Conservation (phyloP, 1,140 invertebrate species). For the Euschistus heros region DNA sequence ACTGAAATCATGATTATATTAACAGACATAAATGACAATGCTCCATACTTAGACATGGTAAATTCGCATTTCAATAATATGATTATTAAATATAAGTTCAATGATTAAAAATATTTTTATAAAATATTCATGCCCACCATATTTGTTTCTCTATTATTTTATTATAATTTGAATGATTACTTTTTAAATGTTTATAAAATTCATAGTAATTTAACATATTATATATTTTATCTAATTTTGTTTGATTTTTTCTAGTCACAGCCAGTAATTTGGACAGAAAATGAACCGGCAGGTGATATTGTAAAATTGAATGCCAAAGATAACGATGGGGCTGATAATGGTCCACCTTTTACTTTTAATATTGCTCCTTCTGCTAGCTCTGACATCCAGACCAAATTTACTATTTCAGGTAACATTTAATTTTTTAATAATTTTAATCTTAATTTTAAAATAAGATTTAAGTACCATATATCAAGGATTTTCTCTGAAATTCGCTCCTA, state of each 20-base stretch:
- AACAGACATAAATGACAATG: conserved; percentile 82
- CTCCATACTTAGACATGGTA: conserved; percentile 68
- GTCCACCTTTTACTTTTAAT: conserved; percentile 64
- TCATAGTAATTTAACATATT: not conserved
- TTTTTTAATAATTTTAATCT: too few species aligned
- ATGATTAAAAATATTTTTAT: too few species aligned
- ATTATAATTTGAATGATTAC: too few species aligned
- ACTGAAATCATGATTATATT: conserved; percentile 64
- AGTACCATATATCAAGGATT: too few species aligned
- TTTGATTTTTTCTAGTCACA: conserved; percentile 39
- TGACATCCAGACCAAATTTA: conserved; percentile 60
- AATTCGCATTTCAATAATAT: conserved; percentile 32
- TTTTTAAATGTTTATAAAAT: not conserved
- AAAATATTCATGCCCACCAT: not conserved
- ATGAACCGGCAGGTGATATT: conserved; percentile 54
- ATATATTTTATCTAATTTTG: not conserved
- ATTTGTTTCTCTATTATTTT: not conserved
- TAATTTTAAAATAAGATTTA: conserved; percentile 14
- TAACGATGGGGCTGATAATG: conserved; percentile 65
- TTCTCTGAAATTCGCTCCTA: too few species aligned
- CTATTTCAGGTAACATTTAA: conserved; percentile 43
- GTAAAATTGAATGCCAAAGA: conserved; percentile 63
- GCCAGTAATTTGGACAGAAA: conserved; percentile 74
- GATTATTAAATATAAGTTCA: too few species aligned
- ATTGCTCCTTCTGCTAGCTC: conserved; percentile 53